These are phyloP conservation scores for Rhingia campestris DNA, from an alignment of 2,888 invertebrate genomes.

Conservation along the genomic window DNA sequence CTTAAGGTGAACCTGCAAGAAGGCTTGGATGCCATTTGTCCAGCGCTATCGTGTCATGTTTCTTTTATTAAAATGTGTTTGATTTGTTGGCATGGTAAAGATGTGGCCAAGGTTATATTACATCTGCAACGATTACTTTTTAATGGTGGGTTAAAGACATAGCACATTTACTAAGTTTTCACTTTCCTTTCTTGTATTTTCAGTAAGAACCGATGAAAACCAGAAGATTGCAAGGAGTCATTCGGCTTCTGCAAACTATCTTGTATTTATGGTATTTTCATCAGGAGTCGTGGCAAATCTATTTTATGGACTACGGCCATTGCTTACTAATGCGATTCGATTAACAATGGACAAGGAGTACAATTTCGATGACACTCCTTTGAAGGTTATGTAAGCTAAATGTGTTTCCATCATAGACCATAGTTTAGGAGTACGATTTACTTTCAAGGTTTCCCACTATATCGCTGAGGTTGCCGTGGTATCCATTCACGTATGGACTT, in stretches of 20 bases:
- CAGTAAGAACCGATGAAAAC: slow-evolving; percentile 26
- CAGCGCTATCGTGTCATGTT: slow-evolving; percentile 40
- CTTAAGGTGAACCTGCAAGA: slow-evolving; percentile 30
- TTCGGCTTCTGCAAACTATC: slow-evolving; percentile 22
- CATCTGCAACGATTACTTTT: slow-evolving; percentile 27
- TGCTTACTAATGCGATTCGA: slow-evolving; percentile 31
- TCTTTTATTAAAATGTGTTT: slow-evolving; percentile 55
- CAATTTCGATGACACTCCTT: slow-evolving; percentile 36
- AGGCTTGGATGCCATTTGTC: slow-evolving; percentile 54
- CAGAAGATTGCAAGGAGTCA: background rate
- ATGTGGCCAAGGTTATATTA: slow-evolving; percentile 18
- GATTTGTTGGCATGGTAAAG: slow-evolving; percentile 41
- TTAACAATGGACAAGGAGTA: slow-evolving; percentile 35
- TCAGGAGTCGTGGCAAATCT: slow-evolving; percentile 27
- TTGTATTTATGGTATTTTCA: slow-evolving; percentile 28
- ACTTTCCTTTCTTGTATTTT: background rate
- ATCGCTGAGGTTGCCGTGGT: slow-evolving; percentile 47
- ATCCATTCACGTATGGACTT: slow-evolving; percentile 47
- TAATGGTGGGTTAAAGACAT: slow-evolving; percentile 8
- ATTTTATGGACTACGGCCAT: slow-evolving; percentile 31
- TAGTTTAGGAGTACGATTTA: background rate
- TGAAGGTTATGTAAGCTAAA: slow-evolving; percentile 43
- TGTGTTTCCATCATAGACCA: background rate
- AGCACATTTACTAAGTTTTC: background rate
- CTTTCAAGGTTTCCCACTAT: slow-evolving; percentile 30